Percentiles rank a stretch among this genome's conserved stretches.
These are phyloP conservation scores for Pterobdella sp. DNA, from an alignment of 2,888 invertebrate species.

Conservation along the genomic window DNA sequence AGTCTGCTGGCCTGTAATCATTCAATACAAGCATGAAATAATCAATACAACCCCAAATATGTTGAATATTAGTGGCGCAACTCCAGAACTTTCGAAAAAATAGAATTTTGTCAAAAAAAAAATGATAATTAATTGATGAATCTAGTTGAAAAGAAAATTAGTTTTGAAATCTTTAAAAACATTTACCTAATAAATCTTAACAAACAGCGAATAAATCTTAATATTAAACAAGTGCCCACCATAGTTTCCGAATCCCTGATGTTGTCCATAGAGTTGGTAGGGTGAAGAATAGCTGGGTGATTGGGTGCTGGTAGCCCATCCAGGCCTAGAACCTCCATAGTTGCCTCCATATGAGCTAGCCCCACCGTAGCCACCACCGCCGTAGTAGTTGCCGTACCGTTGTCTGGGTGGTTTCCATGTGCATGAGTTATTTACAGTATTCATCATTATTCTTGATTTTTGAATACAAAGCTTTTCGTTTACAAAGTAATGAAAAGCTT, in stretches of 20 bases:
- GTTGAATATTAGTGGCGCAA: background rate
- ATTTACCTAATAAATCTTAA: background rate
- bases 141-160: background rate
- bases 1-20: background rate
- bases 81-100: background rate
- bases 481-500: too few species aligned
- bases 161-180: background rate
- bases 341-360: background rate
- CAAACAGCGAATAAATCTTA: background rate
- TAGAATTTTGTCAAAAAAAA: background rate
- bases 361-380: background rate
- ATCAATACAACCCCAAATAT: background rate
- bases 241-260: background rate
- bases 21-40: too few species aligned
- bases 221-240: background rate
- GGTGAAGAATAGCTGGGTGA: background rate
- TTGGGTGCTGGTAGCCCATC: conserved; percentile 4
- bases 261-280: background rate
- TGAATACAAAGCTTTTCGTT: too few species aligned
- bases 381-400: background rate
- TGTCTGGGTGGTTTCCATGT: too few species aligned
- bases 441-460: too few species aligned
- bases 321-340: background rate
- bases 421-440: too few species aligned
- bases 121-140: background rate